Percentiles rank a stretch among this genome's conserved stretches.
Conservation (phyloP, 2,888 invertebrate species). For the Melolontha melolontha region DNA sequence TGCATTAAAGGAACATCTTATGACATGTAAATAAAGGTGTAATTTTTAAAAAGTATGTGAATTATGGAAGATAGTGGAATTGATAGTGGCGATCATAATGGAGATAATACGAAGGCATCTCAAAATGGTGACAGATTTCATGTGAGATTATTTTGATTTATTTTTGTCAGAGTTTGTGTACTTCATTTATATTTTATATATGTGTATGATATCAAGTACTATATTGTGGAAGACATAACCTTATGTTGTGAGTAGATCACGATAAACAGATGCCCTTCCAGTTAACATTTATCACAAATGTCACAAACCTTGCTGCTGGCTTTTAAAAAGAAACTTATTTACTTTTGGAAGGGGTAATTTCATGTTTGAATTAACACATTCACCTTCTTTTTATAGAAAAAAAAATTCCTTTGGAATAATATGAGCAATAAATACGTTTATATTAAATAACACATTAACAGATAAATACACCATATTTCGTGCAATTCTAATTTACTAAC, state of each 20-base stretch:
- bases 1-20: not conserved
- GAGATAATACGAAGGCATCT: constrained; percentile 55
- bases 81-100: constrained; percentile 67
- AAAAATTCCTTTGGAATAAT: too few species aligned
- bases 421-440: too few species aligned
- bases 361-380: too few species aligned
- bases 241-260: constrained; percentile 6
- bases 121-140: constrained; percentile 52
- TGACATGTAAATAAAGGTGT: constrained; percentile 37
- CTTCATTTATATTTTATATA: not conserved
- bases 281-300: not conserved
- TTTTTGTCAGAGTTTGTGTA: not conserved
- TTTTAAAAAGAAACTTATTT: too few species aligned
- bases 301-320: too few species aligned
- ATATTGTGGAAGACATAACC: too few species aligned
- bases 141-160: constrained; percentile 29
- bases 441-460: too few species aligned
- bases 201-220: not conserved
- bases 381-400: too few species aligned
- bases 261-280: not conserved
- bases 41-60: constrained; percentile 37
- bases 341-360: too few species aligned
- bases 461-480: too few species aligned
- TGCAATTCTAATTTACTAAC: too few species aligned
- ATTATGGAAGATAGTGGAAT: constrained; percentile 69